Conservation (phyloP, 1,140 invertebrate species). For the Drosophila virilis region DNA sequence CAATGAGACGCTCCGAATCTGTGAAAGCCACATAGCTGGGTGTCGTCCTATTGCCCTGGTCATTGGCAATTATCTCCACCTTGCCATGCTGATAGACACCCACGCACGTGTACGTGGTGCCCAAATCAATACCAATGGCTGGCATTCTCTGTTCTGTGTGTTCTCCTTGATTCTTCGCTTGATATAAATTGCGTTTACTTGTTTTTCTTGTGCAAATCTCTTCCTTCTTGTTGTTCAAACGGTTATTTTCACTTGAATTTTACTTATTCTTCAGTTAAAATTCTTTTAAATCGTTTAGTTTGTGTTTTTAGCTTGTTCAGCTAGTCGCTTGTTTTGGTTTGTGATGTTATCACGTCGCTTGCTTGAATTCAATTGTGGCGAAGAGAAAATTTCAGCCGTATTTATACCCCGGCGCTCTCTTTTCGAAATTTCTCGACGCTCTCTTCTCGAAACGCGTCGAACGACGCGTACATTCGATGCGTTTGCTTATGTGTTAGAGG, state of each 20-base stretch:
- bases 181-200: background rate
- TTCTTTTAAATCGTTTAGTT: constrained; percentile 14
- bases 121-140: constrained; percentile 91
- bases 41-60: constrained; percentile 97
- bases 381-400: constrained; percentile 49
- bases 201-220: background rate
- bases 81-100: constrained; percentile 93
- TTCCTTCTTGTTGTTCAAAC: background rate
- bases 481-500: background rate
- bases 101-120: constrained; percentile 92
- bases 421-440: constrained; percentile 55
- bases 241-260: constrained; percentile 22
- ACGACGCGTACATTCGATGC: constrained; percentile 81
- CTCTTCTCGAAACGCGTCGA: constrained; percentile 47
- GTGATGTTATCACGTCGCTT: constrained; percentile 67
- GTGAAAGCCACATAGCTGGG: constrained; percentile 98
- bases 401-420: constrained; percentile 62
- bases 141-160: constrained; percentile 74
- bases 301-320: constrained; percentile 50
- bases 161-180: constrained; percentile 83
- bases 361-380: constrained; percentile 62
- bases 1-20: constrained; percentile 97
- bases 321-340: constrained; percentile 47
- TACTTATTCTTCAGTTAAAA: background rate
- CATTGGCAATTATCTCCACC: constrained; percentile 96